These are phyloP conservation scores for Trichonephila clavata DNA, from an alignment of 1,140 invertebrate genomes.

Conservation along the genomic window DNA sequence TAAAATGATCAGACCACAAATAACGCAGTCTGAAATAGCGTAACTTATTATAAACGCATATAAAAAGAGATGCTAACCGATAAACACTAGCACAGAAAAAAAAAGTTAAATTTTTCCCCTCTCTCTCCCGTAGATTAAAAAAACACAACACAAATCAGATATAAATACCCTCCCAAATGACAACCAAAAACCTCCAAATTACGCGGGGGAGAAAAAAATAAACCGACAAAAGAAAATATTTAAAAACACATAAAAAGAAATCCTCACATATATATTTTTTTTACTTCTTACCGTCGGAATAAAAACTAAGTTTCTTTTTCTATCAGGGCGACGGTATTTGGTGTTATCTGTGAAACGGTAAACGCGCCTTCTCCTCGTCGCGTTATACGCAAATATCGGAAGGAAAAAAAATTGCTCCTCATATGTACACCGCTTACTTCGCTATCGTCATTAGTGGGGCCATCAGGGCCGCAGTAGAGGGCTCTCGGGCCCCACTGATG, in stretches of 20 bases:
- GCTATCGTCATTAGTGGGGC: slow-evolving; percentile 65
- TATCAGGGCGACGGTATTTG: neutral
- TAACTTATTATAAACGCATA: slow-evolving; percentile 26
- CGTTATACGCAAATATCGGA: slow-evolving; percentile 35
- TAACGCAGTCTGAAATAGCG: slow-evolving; percentile 12
- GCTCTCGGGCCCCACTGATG: slow-evolving; percentile 63
- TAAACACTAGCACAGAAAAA: slow-evolving; percentile 1
- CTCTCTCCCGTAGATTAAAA: neutral
- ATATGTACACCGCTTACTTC: slow-evolving; percentile 31
- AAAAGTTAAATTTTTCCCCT: neutral
- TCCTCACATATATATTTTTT: slow-evolving; percentile 24
- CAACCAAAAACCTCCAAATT: slow-evolving; percentile 35
- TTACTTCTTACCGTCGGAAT: slow-evolving; percentile 24
- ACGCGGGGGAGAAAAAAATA: neutral
- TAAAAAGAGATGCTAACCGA: slow-evolving; percentile 9
- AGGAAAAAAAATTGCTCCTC: slow-evolving; percentile 28
- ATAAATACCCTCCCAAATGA: slow-evolving; percentile 28
- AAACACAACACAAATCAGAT: slow-evolving; percentile 44
- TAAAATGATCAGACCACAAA: slow-evolving; percentile 26
- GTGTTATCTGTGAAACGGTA: slow-evolving; percentile 47
- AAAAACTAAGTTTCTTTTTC: slow-evolving; percentile 63
- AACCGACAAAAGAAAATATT: slow-evolving; percentile 67
- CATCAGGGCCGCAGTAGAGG: slow-evolving; percentile 60
- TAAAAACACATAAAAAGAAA: slow-evolving; percentile 70
- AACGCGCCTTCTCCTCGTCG: neutral